Conservation (phyloP, 2,797 vertebrate species). For the Garrulus glandarius region DNA sequence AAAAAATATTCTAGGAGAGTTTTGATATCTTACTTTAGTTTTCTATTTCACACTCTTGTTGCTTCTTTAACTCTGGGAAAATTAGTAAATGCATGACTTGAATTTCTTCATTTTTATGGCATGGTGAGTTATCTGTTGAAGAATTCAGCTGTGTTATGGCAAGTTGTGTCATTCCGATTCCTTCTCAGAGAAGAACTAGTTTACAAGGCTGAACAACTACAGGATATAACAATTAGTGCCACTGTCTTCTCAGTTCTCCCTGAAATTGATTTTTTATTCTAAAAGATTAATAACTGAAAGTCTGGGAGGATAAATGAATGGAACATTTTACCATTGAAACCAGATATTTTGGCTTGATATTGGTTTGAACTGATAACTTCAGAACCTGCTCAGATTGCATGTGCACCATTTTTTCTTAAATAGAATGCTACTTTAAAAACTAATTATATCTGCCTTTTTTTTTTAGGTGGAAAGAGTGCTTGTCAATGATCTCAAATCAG, state of each 20-base stretch:
- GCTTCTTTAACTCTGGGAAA: neutral
- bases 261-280: slow-evolving; percentile 38
- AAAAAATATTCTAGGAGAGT: neutral
- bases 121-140: slow-evolving; percentile 29
- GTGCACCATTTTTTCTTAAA: neutral
- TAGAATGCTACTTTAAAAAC: neutral
- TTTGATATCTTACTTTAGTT: neutral
- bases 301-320: neutral
- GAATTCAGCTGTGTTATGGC: neutral
- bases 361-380: neutral
- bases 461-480: neutral
- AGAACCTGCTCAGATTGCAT: neutral
- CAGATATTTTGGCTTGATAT: neutral
- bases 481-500: neutral
- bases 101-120: slow-evolving; percentile 21
- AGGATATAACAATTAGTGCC: slow-evolving; percentile 17
- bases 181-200: slow-evolving; percentile 7
- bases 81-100: neutral
- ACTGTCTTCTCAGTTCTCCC: slow-evolving; percentile 35
- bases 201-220: slow-evolving; percentile 31
- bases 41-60: neutral
- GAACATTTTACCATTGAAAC: slow-evolving; percentile 38
- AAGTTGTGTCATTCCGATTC: slow-evolving; percentile 37
- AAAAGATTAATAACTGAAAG: slow-evolving; percentile 20
- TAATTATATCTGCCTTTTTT: neutral